Base-by-base conservation (phyloP, 1,140 invertebrate genomes). In the Choristoneura fumiferana region DNA sequence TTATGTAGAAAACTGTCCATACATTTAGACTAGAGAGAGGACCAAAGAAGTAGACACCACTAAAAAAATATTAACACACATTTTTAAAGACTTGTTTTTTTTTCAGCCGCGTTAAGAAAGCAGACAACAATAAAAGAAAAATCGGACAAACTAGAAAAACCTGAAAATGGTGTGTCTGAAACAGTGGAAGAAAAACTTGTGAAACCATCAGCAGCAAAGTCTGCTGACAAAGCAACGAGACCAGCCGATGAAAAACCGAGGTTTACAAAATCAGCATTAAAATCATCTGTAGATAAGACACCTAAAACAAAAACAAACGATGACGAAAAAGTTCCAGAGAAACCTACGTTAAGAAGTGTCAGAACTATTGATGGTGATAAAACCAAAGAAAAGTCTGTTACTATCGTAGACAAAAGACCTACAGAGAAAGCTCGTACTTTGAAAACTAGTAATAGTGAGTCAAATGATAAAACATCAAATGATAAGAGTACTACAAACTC, bases 291-390 rank as follows among this genome's bases (percentile, higher is more conserved):
- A 18, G 73, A 78, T 39, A 80, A 73, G 63, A 39, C 60, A 12
- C 15, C 54, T 45, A 81, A 84, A 63, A 15, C 60, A 29, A 29
- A 29, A 29, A 6, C 22, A 6, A 29, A 29, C 36, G 81, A 81
- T 57, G 80, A 84, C 38, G 76, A 80, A 8, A 86, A 82, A 72
- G 36, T 73, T 56, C 68, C 71, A 70, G 85, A 88, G 66, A 79
- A 78, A 74, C 74, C 78, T 35, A 69, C 74, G 9, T 62, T 85
- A 29, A 84, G 71, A 74, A 84, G 66, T 49, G 79, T 84, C 8
- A 80, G 73, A 69, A 85, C 84, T 34, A 81, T 84, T 9, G 81
- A 89, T 67, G n/a, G n/a, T 49, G 80, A 87, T 15, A 87, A 87
- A 59, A 57, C 67, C 12, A 87, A 83, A 68, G 83, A 84, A 57